A percentile compares a stretch with the other conserved stretches of the same genome.
Evolutionary conservation across 2,888 invertebrate genomes (phyloP).

Genomic region (Eulithis testata): DNA sequence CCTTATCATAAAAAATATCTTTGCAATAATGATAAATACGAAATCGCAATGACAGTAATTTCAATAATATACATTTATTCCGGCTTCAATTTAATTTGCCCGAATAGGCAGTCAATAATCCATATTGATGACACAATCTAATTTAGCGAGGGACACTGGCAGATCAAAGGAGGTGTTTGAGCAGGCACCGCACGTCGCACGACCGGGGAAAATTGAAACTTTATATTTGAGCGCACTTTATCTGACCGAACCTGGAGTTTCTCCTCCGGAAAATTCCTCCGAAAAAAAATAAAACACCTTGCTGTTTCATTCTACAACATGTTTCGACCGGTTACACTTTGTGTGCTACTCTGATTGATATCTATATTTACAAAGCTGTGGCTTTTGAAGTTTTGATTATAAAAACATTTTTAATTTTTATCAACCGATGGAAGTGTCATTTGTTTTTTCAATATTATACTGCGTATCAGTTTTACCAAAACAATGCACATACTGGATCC

Average conservation of each 20-base stretch:
- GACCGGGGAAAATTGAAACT: constrained; percentile 78
- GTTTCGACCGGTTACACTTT: constrained; percentile 10
- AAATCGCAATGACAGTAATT: not conserved
- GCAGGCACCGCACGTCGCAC: constrained; percentile 67
- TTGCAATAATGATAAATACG: not conserved
- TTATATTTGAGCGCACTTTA: constrained; percentile 80
- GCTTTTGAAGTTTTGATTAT: no score
- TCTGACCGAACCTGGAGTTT: constrained; percentile 71
- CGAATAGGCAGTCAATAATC: constrained; percentile 41
- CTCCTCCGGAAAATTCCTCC: constrained; percentile 68
- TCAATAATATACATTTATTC: not conserved
- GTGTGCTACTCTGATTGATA: constrained; percentile 7
- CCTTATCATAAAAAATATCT: no score
- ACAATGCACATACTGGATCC: no score
- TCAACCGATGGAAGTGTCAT: no score
- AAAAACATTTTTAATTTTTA: no score
- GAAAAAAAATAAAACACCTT: constrained; percentile 72
- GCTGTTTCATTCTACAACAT: constrained; percentile 52
- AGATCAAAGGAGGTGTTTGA: constrained; percentile 62
- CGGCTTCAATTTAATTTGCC: constrained; percentile 24
- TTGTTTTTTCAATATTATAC: no score
- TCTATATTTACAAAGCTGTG: no score
- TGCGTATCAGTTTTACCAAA: no score
- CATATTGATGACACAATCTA: constrained; percentile 45
- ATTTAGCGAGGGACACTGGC: constrained; percentile 41